A percentile compares a stretch with the other conserved stretches of the same genome.
Conservation (phyloP, 2,797 vertebrate species). For the Somateria mollissima region DNA sequence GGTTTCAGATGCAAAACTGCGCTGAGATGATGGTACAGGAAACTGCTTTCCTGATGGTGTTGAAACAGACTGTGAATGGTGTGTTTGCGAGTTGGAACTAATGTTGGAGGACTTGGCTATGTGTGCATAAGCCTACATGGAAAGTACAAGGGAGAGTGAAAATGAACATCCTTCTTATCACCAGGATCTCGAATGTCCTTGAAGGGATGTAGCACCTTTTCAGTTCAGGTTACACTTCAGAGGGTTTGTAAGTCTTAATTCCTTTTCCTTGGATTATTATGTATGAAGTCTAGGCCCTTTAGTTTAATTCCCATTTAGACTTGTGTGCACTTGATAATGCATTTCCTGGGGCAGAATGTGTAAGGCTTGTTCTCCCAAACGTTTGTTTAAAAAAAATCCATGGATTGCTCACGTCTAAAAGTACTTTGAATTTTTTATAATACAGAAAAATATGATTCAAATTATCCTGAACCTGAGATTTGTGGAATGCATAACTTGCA, state of each 20-base stretch:
- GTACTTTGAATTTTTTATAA: neutral
- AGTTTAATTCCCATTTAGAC: constrained; percentile 8
- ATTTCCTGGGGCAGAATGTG: constrained; percentile 23
- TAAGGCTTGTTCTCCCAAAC: neutral
- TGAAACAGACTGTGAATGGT: neutral
- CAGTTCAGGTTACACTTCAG: constrained; percentile 28
- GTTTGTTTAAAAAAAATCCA: neutral
- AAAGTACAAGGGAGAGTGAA: neutral
- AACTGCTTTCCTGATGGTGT: neutral
- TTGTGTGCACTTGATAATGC: constrained; percentile 9
- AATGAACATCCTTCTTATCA: neutral
- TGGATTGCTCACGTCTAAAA: neutral
- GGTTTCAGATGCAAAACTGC: neutral
- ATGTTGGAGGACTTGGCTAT: neutral
- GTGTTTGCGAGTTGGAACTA: neutral
- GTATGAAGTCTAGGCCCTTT: neutral
- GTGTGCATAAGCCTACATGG: neutral
- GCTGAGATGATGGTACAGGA: neutral
- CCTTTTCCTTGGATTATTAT: constrained; percentile 38
- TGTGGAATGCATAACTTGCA: neutral
- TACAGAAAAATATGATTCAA: neutral
- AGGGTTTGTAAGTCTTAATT: constrained; percentile 25
- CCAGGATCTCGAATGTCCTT: constrained; percentile 30
- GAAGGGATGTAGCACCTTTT: constrained; percentile 20
- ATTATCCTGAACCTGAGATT: neutral